A percentile compares a stretch with the other conserved stretches of the same genome.
These are phyloP conservation scores for Crepidodera aurea DNA, from an alignment of 2,888 invertebrate species.

Conservation along the genomic window DNA sequence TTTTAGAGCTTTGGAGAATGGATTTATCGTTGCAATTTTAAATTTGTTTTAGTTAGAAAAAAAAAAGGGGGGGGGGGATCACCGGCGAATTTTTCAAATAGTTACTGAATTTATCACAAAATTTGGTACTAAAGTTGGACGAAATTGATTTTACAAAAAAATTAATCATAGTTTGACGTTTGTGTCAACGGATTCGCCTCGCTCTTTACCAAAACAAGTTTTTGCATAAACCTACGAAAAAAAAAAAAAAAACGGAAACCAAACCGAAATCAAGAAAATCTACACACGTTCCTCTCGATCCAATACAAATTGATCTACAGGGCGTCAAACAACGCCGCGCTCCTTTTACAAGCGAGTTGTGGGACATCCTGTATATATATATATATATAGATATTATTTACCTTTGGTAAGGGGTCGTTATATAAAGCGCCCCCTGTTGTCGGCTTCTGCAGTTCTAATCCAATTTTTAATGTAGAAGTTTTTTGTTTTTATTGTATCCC, in stretches of 20 bases:
- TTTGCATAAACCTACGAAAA: too few relatives aligned
- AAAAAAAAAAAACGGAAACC: too few relatives aligned
- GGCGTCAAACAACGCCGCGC: constrained; percentile 26
- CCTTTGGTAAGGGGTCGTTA: constrained; percentile 19
- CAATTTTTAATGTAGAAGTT: constrained; percentile 37
- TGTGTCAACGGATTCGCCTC: too few relatives aligned
- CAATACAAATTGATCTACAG: constrained; percentile 27
- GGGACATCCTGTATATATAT: constrained; percentile 26
- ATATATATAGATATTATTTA: constrained; percentile 28
- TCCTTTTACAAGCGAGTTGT: constrained; percentile 31
- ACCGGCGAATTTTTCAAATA: too few relatives aligned
- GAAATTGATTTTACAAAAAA: too few relatives aligned
- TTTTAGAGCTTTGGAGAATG: too few relatives aligned
- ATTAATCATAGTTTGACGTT: too few relatives aligned
- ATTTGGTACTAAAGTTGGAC: too few relatives aligned
- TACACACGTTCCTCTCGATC: constrained; percentile 9
- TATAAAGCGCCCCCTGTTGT: constrained; percentile 26
- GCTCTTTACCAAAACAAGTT: background rate
- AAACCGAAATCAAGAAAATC: constrained; percentile 23
- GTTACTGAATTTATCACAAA: too few relatives aligned
- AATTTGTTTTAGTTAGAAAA: too few relatives aligned
- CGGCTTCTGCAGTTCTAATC: constrained; percentile 37
- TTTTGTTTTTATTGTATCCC: constrained; percentile 30
- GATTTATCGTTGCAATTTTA: too few relatives aligned
- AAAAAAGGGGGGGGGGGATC: too few relatives aligned